Base-by-base conservation (phyloP, 2,888 invertebrate genomes). In the Dinocampus coccinellae region DNA sequence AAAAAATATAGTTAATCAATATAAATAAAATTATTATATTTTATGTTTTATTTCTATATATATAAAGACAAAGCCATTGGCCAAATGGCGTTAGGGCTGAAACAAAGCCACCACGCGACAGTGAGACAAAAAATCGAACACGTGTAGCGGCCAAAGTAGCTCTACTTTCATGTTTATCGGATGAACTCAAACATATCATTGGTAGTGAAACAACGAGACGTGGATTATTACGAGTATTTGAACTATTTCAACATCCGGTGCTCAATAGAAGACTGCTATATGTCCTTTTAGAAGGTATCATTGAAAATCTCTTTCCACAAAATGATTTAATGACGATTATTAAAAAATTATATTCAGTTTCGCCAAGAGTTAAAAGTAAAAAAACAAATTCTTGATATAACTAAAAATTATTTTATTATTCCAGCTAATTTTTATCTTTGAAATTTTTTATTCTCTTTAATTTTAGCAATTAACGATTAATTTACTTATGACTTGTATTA, bases 181-280 rank as follows among this genome's bases (percentile, higher is more conserved):
- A 97, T 88, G 97, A 98, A 86, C 88, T 98, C 73, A 93, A 94
- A 79, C 95, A 95, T 83, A 93, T 98, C 79, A 93, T 97, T 70
- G 97, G 97, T 0, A 93, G 94, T 55, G 96, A 97, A 83, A 95
- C 96, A 1, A 95, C 95, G 2, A 90, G 95, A 24, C 90, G 94
- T 78, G 97, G 97, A 3, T 89, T 96, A 13, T 89, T 95, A 67
- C 92, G 94, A 13, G 92, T 97, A 29, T 97, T 97, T 86, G 95
- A 96, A 82, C 90, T 97, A 81, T 94, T 97, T 81, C 97, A 97
- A 89, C 92, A 94, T 79, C 93, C 94, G 77, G 92, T 93, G 79
- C 91, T 97, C 70, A 98, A 98, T 88, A 91, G 93, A 82, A 90
- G 97, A 80, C 90, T 97, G 66, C 89, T 94, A 63, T 94, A 95